Conservation (phyloP, 30 jellyfish, hydroid and myxozoan genomes). For the Chrysaora quinquecirrha region DNA sequence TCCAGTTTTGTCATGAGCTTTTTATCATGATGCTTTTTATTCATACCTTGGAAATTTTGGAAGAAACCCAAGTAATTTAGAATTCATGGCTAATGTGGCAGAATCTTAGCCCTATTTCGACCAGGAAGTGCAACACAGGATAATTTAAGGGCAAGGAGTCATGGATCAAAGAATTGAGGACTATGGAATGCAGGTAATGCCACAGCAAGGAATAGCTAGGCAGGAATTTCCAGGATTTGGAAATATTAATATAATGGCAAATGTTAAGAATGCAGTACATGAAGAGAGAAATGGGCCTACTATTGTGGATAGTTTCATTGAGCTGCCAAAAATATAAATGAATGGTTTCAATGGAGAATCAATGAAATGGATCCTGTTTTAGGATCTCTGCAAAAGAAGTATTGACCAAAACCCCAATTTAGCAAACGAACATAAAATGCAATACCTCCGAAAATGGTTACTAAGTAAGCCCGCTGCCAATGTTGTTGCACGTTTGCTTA, state of each 20-base stretch:
- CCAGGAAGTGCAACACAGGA: not conserved
- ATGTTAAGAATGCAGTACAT: too few species aligned
- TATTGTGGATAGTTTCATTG: not conserved
- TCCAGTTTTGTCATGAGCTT: too few species aligned
- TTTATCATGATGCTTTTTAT: too few species aligned
- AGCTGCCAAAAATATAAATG: not conserved
- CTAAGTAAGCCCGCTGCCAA: not conserved
- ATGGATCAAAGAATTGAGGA: not conserved
- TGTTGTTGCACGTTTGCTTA: not conserved
- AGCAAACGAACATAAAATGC: not conserved
- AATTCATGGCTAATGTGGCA: too few species aligned
- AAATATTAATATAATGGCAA: too few species aligned
- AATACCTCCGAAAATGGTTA: not conserved
- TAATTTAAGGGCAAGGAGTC: not conserved
- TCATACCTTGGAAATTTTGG: too few species aligned
- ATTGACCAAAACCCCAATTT: too few species aligned
- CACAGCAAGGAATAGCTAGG: not conserved
- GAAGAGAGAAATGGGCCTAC: not conserved
- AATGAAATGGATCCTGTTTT: too few species aligned
- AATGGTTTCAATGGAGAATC: not conserved
- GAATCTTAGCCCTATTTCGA: too few species aligned
- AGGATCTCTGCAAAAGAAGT: not conserved
- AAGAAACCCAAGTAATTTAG: too few species aligned
- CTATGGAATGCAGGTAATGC: not conserved
- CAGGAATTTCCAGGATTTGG: not conserved